Evolutionary conservation across 1,140 invertebrate species (phyloP).

Genomic region (Planococcus citri): DNA sequence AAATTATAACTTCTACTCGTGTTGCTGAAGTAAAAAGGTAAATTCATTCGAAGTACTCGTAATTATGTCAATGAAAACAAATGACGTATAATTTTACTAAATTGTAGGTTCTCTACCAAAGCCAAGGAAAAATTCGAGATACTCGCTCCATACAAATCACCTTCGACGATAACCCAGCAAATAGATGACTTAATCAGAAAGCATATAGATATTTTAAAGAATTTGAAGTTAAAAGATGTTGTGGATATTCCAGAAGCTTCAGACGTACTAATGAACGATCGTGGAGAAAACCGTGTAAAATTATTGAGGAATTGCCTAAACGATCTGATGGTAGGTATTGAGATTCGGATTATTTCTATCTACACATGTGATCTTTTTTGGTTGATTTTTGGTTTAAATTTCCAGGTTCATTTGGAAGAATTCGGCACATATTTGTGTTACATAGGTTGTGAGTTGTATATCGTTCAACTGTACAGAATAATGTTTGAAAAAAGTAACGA

Average conservation of each 20-base stretch:
- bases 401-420: neutral
- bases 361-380: neutral
- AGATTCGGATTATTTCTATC: neutral
- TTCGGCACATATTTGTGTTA: neutral
- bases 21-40: conserved; percentile 50
- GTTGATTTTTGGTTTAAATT: neutral
- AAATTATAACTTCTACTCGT: conserved; percentile 51
- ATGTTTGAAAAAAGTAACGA: conserved; percentile 27
- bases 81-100: neutral
- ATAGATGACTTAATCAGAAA: neutral
- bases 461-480: conserved; percentile 23
- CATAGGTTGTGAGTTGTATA: conserved; percentile 21
- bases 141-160: neutral
- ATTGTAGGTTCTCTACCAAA: conserved; percentile 21
- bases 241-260: neutral
- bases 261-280: neutral
- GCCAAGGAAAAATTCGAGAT: neutral
- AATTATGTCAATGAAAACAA: conserved; percentile 5
- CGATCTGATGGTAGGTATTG: neutral
- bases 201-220: neutral
- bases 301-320: neutral
- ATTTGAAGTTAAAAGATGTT: neutral
- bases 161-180: neutral
- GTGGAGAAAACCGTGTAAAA: neutral
- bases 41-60: conserved; percentile 27